Base-by-base conservation (phyloP, 2,888 invertebrate species). In the Hemicrepidius hirtus region DNA sequence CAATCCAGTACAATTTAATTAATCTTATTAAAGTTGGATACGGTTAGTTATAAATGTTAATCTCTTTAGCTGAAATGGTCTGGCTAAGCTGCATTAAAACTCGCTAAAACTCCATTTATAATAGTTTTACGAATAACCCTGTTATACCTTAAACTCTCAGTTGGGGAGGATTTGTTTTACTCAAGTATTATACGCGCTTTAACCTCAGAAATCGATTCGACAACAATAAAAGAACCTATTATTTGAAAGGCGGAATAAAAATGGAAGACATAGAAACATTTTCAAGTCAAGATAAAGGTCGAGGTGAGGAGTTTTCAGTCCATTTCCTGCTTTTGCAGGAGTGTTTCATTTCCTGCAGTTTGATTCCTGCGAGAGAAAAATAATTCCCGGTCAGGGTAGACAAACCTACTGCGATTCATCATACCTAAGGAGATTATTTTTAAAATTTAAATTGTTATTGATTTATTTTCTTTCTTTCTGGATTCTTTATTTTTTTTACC, bases 321-420 rank as follows among this genome's bases (percentile, higher is more conserved):
- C 81, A 82, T 82, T 83, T 84, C 84, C 83, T 81, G 82, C 78
- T 77, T 77, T 76, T 77, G 77, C 80, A 78, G 79, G 76, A 82
- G 79, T 80, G 79, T 83, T 84, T 83, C 83, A 84, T 84, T 84
- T 84, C 83, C 84, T 81, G 81, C 76, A 76, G 80, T 81, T 81
- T 80, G 80, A 79, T 81, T 81, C 80, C 76, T 78, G 76, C 76
- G 75, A 71, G 76, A 74, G 76, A 76, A 79, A 80, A 81, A 81
- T 80, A 80, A 81, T 80, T 80, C 79, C 71, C 74, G 44, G 50
- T 57, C 62, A 71, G 57, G 59, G 24, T 63, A 74, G 69, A 71
- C 71, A 75, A 75, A 71, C 71, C 75, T 57, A 13, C 35, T 16
- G 44, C 68, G 60, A 74, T 74, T 74, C 65, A 66, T 73, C 73